These are phyloP conservation scores for Malurus leucopterus DNA, from an alignment of 2,797 vertebrate species.

Conservation along the genomic window DNA sequence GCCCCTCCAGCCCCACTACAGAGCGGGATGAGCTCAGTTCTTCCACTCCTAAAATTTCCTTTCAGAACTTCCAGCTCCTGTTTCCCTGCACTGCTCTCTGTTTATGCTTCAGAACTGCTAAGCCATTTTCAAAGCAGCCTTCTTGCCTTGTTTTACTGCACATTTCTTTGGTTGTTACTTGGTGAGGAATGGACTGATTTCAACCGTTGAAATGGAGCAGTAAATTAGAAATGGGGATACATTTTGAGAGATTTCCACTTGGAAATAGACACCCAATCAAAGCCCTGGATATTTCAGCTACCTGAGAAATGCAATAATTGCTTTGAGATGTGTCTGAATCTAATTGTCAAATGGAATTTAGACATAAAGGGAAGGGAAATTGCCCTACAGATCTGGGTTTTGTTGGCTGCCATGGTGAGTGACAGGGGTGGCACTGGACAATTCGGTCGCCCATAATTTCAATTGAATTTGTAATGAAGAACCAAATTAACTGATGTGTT, in stretches of 20 bases:
- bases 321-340: background rate
- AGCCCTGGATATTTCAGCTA: background rate
- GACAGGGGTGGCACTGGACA: background rate
- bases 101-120: background rate
- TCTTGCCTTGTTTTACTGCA: conserved; percentile 6
- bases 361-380: background rate
- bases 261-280: background rate
- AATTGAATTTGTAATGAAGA: background rate
- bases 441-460: background rate
- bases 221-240: background rate
- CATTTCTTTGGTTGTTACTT: background rate
- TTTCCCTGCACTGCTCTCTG: background rate
- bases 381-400: background rate
- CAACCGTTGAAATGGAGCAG: background rate
- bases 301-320: background rate
- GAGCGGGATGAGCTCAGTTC: background rate
- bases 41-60: background rate
- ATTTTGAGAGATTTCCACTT: background rate
- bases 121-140: background rate
- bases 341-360: background rate
- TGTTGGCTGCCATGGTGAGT: background rate
- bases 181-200: background rate
- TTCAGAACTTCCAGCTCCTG: background rate
- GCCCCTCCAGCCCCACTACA: background rate
- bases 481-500: background rate